Percentiles rank a stretch among this genome's conserved stretches.
These are phyloP conservation scores for Drosophila pachea DNA, from an alignment of 1,140 invertebrate species.

Conservation along the genomic window DNA sequence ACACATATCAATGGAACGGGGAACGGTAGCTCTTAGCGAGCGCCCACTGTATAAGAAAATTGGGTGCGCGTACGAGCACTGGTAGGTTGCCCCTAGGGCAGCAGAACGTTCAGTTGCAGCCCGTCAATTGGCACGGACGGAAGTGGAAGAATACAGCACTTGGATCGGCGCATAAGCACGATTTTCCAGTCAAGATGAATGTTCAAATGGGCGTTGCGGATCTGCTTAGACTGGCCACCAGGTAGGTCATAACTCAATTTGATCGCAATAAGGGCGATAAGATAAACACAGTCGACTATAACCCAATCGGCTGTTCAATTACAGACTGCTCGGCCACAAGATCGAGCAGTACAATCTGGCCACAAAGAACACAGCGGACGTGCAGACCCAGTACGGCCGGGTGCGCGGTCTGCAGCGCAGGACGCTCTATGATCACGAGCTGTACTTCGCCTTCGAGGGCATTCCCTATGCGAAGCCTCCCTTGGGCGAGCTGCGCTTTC, in stretches of 20 bases:
- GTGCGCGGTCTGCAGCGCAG: conserved; percentile 54
- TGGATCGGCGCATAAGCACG: background rate
- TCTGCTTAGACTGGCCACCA: conserved; percentile 55
- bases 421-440: conserved; percentile 58
- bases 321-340: conserved; percentile 58
- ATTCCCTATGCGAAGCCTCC: conserved; percentile 86
- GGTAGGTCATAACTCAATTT: conserved; percentile 44
- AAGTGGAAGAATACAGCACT: conserved; percentile 39
- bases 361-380: conserved; percentile 48
- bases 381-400: conserved; percentile 50
- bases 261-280: conserved; percentile 11
- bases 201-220: conserved; percentile 51
- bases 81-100: conserved; percentile 28
- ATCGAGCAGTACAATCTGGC: conserved; percentile 55
- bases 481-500: conserved; percentile 82
- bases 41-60: conserved; percentile 6
- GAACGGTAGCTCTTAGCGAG: background rate
- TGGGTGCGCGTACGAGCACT: conserved; percentile 22
- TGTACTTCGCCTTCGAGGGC: conserved; percentile 79
- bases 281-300: conserved; percentile 39
- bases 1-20: too few species aligned
- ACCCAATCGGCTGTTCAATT: background rate
- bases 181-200: conserved; percentile 35
- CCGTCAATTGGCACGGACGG: conserved; percentile 50
- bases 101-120: conserved; percentile 55